These are phyloP conservation scores for Serilophus lunatus DNA, from an alignment of 2,113 vertebrate species.

Conservation along the genomic window DNA sequence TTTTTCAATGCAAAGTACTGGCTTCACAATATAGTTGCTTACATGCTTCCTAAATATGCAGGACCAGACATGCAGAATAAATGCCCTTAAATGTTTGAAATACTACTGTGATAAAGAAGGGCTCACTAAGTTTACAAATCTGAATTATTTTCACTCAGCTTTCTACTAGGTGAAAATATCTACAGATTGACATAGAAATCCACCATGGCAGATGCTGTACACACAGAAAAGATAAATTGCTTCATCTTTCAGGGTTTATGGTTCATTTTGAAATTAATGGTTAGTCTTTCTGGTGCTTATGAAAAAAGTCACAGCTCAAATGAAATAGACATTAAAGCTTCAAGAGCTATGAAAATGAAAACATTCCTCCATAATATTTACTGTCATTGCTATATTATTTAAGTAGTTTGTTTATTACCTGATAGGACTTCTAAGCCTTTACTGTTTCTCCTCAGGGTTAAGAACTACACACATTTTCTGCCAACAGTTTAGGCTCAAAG, in stretches of 20 bases:
- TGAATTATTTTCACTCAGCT: neutral
- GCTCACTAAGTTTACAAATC: neutral
- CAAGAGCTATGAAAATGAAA: slow-evolving; percentile 20
- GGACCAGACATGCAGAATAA: neutral
- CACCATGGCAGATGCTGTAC: neutral
- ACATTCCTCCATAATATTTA: neutral
- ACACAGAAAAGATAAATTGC: neutral
- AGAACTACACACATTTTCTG: neutral
- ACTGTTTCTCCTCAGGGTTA: neutral
- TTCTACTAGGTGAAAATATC: neutral
- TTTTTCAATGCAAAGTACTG: neutral
- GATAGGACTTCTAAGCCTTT: neutral
- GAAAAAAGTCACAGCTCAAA: neutral
- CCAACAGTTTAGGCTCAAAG: neutral
- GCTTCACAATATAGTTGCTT: neutral
- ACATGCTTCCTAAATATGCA: neutral
- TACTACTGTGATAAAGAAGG: neutral
- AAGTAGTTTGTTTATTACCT: neutral
- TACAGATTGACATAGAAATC: neutral
- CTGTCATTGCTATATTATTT: neutral
- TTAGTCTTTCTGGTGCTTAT: neutral
- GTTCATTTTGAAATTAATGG: neutral
- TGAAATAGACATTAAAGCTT: slow-evolving; percentile 20
- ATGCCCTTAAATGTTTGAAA: neutral
- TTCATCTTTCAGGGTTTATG: neutral